phyloP scores from a whole-genome alignment of 2,888 invertebrate genomes.

The Notodonta ziczac region DNA sequence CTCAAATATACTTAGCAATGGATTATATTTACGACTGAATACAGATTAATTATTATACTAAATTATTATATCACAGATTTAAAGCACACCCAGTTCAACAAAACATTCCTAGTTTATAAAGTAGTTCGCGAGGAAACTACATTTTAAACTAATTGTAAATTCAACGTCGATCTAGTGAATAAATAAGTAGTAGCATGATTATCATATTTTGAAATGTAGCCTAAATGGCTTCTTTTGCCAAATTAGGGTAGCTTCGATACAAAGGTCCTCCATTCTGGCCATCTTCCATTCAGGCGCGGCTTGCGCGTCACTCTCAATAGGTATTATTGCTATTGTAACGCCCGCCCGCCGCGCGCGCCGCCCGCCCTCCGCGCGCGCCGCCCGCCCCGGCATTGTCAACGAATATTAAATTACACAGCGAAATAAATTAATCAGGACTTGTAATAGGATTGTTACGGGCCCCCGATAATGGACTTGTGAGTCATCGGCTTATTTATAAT shows the following conservation, averaged over 20 bases:
- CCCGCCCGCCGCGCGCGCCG: background rate
- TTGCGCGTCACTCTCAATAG: background rate
- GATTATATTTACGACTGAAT: background rate
- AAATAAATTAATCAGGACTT: conserved; percentile 31
- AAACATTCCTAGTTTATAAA: no score
- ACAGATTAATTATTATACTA: no score
- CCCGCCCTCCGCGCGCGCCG: background rate
- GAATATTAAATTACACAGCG: conserved; percentile 26
- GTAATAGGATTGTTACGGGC: conserved; percentile 20
- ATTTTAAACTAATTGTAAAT: background rate
- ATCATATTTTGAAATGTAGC: background rate
- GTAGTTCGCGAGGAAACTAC: no score
- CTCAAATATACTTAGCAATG: conserved; percentile 29
- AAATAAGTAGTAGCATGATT: background rate
- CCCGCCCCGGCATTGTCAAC: background rate
- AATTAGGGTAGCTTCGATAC: conserved; percentile 13
- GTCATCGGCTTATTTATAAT: conserved; percentile 4
- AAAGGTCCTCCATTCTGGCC: background rate
- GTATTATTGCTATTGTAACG: conserved; percentile 3
- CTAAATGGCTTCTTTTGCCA: conserved; percentile 11
- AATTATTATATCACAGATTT: no score
- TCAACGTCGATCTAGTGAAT: background rate
- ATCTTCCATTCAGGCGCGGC: conserved; percentile 1
- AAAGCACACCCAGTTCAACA: no score
- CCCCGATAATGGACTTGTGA: background rate